Base-by-base conservation (phyloP, 2,888 invertebrate species). In the Notocelia uddmanniana region DNA sequence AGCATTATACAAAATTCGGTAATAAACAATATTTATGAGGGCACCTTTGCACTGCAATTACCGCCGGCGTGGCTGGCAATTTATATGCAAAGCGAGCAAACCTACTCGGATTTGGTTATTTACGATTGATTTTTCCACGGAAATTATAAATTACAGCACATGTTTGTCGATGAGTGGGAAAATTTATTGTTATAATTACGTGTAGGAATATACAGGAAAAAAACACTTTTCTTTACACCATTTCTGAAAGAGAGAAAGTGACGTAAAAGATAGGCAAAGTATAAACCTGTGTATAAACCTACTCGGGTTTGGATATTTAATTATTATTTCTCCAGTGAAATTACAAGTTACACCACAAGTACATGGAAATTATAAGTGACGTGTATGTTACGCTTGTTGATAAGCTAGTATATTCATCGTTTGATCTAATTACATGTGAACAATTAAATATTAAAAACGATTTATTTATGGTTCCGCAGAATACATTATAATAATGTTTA, bases 21-120 rank as follows among this genome's bases (percentile, higher is more conserved):
- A 60, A 72, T 72, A 72, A 72, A 72, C 67, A 72, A 68, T 72
- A 72, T 72, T 72, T 72, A 72, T 68, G 72, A 55, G 48, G 37
- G 37, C 72, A 72, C 72, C 72, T 72, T 68, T 62, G 72, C 71
- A 67, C 72, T 72, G 72, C 72, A 72, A 72, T 72, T 72, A 72
- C 72, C 50, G 34, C 19, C 34, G 45, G 58, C 50, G 67, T 37
- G 71, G 15, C 66, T 34, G 15, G 37, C 72, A 72, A 72, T 72
- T 72, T 72, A 72, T 72, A 72, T 72, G 71, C 58, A 72, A 72
- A 72, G 41, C 71, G 50, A 41, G 66, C 60, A 52, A 68, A 68
- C 68, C 62, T 69, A 68, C 59, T 45, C 37, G 59, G 66, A 66
- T 71, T 71, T 71, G 31, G 70, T 71, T 52, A 71, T 71, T 71